Base-by-base conservation (phyloP, 2,888 invertebrate genomes). In the Salpingus planirostris region DNA sequence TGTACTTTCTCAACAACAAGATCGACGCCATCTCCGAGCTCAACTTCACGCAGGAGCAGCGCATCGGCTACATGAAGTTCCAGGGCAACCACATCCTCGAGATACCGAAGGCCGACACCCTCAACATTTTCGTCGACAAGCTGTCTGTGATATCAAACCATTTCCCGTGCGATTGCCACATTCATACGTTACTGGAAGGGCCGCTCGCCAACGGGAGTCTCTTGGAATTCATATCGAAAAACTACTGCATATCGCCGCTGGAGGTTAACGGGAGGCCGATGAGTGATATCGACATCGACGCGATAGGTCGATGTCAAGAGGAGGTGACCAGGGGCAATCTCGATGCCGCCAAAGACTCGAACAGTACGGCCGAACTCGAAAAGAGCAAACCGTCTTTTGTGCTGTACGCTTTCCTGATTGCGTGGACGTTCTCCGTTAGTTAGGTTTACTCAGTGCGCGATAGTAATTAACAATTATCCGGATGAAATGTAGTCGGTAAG, bases 101-200 rank as follows among this genome's bases (percentile, higher is more conserved):
- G 52, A 78, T 81, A 0, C 88, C 88, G 32, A 63, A 70, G 46
- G 65, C 73, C 2, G 80, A 77, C 44, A 71, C 76, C 21, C 73
- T 88, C 31, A 68, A 76, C n/a, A 67, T 81, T 26, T 74, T 74
- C n/a, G 83, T 86, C 29, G 78, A 78, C 40, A 74, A 73, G 47
- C 64, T 88, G 38, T 75, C 78, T 52, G 78, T 86, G 51, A 68
- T 76, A 34, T 76, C 78, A 27, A 90, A 90, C 62, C 87, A 87
- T 56, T 80, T 89, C 57, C 88, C 88, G 2, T 90, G 89, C 61
- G 87, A 88, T 63, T 90, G 89, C 55, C 86, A 85, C 48, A 73
- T 82, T 27, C 82, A 83, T 53, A 78, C 82, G 34, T 73, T 89
- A 15, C 67, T 87, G 31, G 77, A 78, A 33, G 83, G 84, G 40